Conservation (phyloP, 1,140 invertebrate genomes). For the Asbolus verrucosus region DNA sequence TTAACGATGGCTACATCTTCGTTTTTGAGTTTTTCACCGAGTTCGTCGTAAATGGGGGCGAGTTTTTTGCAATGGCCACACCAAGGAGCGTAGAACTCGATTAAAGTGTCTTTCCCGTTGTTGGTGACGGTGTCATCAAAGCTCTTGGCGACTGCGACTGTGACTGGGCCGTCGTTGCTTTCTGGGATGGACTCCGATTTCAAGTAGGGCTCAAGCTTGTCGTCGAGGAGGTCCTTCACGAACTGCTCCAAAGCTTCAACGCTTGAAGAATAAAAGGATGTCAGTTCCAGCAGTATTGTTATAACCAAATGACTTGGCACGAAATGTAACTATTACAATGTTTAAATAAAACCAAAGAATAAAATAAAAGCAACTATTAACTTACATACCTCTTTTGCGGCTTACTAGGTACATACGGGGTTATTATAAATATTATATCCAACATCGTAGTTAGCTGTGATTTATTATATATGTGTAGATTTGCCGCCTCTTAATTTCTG, state of each 20-base stretch:
- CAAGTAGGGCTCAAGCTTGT: slow-evolving; percentile 89
- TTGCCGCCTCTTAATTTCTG: too few species aligned
- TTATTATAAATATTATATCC: too few species aligned
- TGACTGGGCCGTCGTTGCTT: slow-evolving; percentile 86
- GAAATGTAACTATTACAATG: too few species aligned
- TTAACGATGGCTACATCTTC: slow-evolving; percentile 96
- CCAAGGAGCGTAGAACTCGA: slow-evolving; percentile 99
- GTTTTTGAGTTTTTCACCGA: slow-evolving; percentile 90
- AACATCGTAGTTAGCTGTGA: too few species aligned
- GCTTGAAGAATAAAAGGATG: slow-evolving; percentile 67
- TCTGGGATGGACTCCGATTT: slow-evolving; percentile 96
- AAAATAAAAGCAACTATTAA: too few species aligned
- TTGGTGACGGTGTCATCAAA: slow-evolving; percentile 96
- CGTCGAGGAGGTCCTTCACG: slow-evolving; percentile 85
- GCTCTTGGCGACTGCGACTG: slow-evolving; percentile 95
- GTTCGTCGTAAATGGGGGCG: slow-evolving; percentile 92
- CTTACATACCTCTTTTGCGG: too few species aligned
- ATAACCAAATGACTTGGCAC: too few species aligned
- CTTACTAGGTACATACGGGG: too few species aligned
- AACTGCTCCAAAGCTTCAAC: slow-evolving; percentile 91
- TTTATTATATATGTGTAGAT: too few species aligned
- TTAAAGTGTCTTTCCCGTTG: slow-evolving; percentile 91
- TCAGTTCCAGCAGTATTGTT: too few species aligned
- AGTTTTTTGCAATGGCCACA: slow-evolving; percentile 99
- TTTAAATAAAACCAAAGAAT: too few species aligned